Percentiles rank a stretch among this genome's conserved stretches.
Evolutionary conservation across 1,140 invertebrate genomes (phyloP).

Genomic region (Drosophila carrolli): DNA sequence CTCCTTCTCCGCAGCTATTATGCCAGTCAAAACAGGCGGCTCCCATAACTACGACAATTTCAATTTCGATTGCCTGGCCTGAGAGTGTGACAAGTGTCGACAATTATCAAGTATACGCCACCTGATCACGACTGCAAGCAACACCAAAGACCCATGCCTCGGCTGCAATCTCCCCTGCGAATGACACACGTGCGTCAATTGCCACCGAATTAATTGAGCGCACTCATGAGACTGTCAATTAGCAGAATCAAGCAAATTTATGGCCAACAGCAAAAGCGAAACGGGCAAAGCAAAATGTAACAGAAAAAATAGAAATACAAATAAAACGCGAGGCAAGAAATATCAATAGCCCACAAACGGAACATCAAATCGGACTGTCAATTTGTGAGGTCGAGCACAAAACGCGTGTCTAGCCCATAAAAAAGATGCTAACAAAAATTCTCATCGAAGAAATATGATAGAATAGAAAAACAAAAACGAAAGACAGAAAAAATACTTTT

Average conservation of each 20-base stretch:
- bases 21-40: slow-evolving; percentile 10
- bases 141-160: slow-evolving; percentile 2
- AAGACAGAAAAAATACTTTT: slow-evolving; percentile 14
- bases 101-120: slow-evolving; percentile 83
- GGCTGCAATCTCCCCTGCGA: slow-evolving; percentile 1
- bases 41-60: slow-evolving; percentile 26
- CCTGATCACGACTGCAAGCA: slow-evolving; percentile 36
- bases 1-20: neutral
- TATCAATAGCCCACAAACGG: slow-evolving; percentile 30
- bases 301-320: slow-evolving; percentile 8
- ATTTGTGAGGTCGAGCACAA: slow-evolving; percentile 31
- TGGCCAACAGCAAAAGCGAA: slow-evolving; percentile 36
- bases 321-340: slow-evolving; percentile 19
- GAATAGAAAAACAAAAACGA: slow-evolving; percentile 6
- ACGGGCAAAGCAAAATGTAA: slow-evolving; percentile 24
- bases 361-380: slow-evolving; percentile 45
- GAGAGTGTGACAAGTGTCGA: slow-evolving; percentile 67
- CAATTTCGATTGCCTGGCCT: slow-evolving; percentile 44
- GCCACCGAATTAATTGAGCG: slow-evolving; percentile 74
- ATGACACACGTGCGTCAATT: slow-evolving; percentile 71
- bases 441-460: slow-evolving; percentile 21
- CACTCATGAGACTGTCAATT: slow-evolving; percentile 79
- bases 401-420: slow-evolving; percentile 43
- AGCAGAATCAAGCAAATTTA: slow-evolving; percentile 68
- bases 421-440: slow-evolving; percentile 46